Evolutionary conservation across 2,888 invertebrate species (phyloP).

Genomic region (Teleogryllus oceanicus): DNA sequence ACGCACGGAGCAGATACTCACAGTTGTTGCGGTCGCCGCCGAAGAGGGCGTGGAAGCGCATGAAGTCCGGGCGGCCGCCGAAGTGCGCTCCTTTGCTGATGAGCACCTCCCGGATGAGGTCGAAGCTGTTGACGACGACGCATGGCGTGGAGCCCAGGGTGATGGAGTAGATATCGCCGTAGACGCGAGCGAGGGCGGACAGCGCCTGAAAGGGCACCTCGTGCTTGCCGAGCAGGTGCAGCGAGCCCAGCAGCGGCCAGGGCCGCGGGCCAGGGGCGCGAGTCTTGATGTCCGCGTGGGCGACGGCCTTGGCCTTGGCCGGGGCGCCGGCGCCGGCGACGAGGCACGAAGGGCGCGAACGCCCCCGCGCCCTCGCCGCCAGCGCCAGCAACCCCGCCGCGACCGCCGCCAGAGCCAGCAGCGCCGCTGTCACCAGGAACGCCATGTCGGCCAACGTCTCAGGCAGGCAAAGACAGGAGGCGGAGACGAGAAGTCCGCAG

Average conservation of each 20-base stretch:
- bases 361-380: neutral
- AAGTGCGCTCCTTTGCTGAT: conserved; percentile 78
- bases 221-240: conserved; percentile 62
- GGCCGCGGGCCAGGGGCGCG: conserved; percentile 56
- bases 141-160: conserved; percentile 66
- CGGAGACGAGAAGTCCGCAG: neutral
- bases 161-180: conserved; percentile 70
- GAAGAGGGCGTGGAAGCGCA: conserved; percentile 76
- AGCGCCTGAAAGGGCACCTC: conserved; percentile 69
- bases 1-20: conserved; percentile 54
- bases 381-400: neutral
- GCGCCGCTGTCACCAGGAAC: conserved; percentile 23
- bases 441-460: neutral
- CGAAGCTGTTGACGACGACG: conserved; percentile 70
- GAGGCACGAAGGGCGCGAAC: neutral
- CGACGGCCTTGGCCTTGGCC: neutral
- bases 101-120: conserved; percentile 68
- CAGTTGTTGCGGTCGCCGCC: conserved; percentile 83
- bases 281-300: neutral
- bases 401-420: neutral
- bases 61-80: conserved; percentile 77
- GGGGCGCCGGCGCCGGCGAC: neutral
- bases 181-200: conserved; percentile 62
- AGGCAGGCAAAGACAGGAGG: neutral
- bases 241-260: conserved; percentile 67